phyloP scores from a whole-genome alignment of 2,888 invertebrate genomes.

The Phyllotreta striolata region DNA sequence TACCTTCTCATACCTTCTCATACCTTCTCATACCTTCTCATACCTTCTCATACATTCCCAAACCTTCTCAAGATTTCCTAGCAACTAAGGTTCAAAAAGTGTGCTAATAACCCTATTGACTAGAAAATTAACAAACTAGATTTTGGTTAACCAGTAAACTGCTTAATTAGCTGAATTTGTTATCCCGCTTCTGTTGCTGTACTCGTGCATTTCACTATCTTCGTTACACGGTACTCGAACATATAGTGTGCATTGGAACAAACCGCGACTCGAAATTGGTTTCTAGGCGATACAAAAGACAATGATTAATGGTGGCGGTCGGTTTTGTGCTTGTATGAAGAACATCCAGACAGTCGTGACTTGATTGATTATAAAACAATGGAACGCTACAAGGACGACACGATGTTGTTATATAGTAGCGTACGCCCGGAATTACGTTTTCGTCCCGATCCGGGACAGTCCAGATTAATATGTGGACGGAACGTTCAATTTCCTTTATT shows the following conservation, averaged over 20 bases:
- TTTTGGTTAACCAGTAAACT: no score
- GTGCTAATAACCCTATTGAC: no score
- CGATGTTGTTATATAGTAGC: conserved; percentile 14
- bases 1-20: no score
- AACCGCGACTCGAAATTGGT: conserved; percentile 32
- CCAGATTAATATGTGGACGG: conserved; percentile 20
- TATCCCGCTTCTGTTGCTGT: no score
- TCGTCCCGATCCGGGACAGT: conserved; percentile 8
- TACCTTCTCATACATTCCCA: no score
- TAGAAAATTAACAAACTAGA: no score
- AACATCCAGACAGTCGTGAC: conserved; percentile 26
- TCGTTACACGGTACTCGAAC: no score
- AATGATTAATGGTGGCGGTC: conserved; percentile 33
- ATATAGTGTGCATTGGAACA: conserved; percentile 6
- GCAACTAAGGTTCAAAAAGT: no score
- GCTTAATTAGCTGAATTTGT: no score
- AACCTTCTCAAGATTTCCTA: no score
- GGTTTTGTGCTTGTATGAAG: conserved; percentile 29
- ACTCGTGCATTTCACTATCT: no score
- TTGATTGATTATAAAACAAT: conserved; percentile 38
- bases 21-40: no score
- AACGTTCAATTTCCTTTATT: conserved; percentile 22
- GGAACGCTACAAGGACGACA: conserved; percentile 32
- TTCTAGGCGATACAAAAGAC: conserved; percentile 30
- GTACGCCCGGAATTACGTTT: conserved; percentile 11